Base-by-base conservation (phyloP, 2,888 invertebrate genomes). In the Philaethria dido region DNA sequence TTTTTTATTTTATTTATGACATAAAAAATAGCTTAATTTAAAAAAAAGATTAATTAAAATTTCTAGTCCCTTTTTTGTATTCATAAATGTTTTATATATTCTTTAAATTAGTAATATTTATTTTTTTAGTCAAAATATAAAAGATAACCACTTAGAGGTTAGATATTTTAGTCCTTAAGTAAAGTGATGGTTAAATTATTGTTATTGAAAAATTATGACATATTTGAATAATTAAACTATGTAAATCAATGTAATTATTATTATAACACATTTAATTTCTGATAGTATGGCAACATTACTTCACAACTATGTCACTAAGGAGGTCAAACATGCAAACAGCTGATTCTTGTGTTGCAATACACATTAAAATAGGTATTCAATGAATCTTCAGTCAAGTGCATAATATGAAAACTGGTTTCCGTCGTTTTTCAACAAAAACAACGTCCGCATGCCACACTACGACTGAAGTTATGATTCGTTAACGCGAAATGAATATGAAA, bases 241-340 rank as follows among this genome's bases (percentile, higher is more conserved):
- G 39, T 39, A 20, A 1, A 39, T 25, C 42, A 39, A 16, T 29
- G 25, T 16, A 59, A 45, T 59, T 52, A 55, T 61, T 48, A 59
- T 29, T 47, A 45, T 62, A 25, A 50, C 20, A 44, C 25, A 33
- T 39, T 39, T 25, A 55, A 48, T 36, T 25, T 48, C 65, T 44
- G 61, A 57, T 62, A 54, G 16, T 55, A 69, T 75, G 75, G 73
- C 75, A 75, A 75, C 75, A 72, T 71, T 73, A 45, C 44, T 42
- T 39, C 18, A 18, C 36, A 69, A 64, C 69, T 69, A 59, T 71
- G 66, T 64, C 69, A 73, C 54, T 66, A 64, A 72, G 73, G 73
- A 72, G 75, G 72, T 76, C 75, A 75, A 71, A 72, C 68, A 72
- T 72, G 66, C 71, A 77, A 78, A 78, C 78, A 78, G 78, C 78